phyloP scores from a whole-genome alignment of 1,140 invertebrate species.

The Drusus annulatus region DNA sequence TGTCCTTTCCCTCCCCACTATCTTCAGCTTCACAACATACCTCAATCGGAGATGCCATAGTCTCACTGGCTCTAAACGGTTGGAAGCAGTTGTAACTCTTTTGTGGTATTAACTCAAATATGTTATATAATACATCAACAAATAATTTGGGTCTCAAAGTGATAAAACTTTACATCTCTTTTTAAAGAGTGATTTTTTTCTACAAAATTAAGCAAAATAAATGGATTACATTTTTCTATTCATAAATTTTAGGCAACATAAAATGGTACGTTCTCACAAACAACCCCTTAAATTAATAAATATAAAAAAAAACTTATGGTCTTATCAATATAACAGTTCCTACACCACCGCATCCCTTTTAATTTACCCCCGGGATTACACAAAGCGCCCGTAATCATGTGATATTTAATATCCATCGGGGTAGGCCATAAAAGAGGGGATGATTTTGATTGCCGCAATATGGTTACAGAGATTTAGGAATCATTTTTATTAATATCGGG shows the following conservation, averaged over 20 bases:
- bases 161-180: too few relatives aligned
- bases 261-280: slow-evolving; percentile 5
- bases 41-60: too few relatives aligned
- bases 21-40: too few relatives aligned
- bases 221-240: too few relatives aligned
- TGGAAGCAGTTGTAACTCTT: too few relatives aligned
- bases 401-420: slow-evolving; percentile 57
- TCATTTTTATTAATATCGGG: slow-evolving; percentile 56
- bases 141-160: too few relatives aligned
- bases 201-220: too few relatives aligned
- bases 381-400: slow-evolving; percentile 43
- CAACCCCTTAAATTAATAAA: slow-evolving; percentile 25
- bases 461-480: slow-evolving; percentile 54
- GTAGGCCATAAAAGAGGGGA: slow-evolving; percentile 48
- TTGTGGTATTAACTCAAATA: too few relatives aligned
- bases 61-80: too few relatives aligned
- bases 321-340: slow-evolving; percentile 20
- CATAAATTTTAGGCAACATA: background rate
- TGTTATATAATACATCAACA: too few relatives aligned
- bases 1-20: too few relatives aligned
- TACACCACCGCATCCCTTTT: slow-evolving; percentile 15
- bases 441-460: slow-evolving; percentile 57
- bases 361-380: slow-evolving; percentile 50
- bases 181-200: too few relatives aligned
- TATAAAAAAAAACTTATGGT: slow-evolving; percentile 31